Evolutionary conservation across 37 sponge, comb jelly and placozoan genomes (phyloP).

Genomic region (Spongilla lacustris): DNA sequence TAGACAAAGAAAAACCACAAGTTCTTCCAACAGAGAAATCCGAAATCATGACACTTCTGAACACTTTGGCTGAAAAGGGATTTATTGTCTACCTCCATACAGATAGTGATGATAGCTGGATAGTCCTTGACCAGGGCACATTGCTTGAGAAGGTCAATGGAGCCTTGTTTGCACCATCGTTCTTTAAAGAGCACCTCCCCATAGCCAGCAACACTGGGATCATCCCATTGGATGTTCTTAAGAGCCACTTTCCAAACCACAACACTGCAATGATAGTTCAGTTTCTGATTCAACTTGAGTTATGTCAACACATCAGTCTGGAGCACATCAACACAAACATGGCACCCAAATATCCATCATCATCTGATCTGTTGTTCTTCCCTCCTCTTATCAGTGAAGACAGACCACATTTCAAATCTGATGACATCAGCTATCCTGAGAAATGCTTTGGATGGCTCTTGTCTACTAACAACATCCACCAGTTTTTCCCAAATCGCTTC

Average conservation of each 20-base stretch:
- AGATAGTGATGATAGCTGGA: constrained; percentile 9
- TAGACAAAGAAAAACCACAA: neutral
- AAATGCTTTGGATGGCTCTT: constrained; percentile 17
- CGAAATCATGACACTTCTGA: neutral
- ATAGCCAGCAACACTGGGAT: constrained; percentile 8
- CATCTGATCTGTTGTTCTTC: neutral
- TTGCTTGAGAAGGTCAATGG: constrained; percentile 6
- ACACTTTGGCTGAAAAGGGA: constrained; percentile 14
- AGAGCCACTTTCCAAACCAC: neutral
- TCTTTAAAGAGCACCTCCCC: constrained; percentile 7
- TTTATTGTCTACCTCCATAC: neutral
- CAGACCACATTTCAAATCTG: neutral
- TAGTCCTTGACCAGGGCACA: constrained; percentile 5
- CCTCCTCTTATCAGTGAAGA: constrained; percentile 1
- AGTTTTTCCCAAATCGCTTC: constrained; percentile 1
- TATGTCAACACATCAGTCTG: neutral
- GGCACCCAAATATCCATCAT: neutral
- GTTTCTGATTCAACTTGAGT: constrained; percentile 10
- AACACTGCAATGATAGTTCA: neutral
- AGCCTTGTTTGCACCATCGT: constrained; percentile 10
- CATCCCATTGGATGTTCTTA: neutral
- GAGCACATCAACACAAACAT: neutral
- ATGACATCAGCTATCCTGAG: neutral
- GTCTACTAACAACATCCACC: neutral
- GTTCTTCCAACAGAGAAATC: neutral